phyloP scores from a whole-genome alignment of 30 jellyfish, hydroid and myxozoan species.

The Haliclystus octoradiatus region DNA sequence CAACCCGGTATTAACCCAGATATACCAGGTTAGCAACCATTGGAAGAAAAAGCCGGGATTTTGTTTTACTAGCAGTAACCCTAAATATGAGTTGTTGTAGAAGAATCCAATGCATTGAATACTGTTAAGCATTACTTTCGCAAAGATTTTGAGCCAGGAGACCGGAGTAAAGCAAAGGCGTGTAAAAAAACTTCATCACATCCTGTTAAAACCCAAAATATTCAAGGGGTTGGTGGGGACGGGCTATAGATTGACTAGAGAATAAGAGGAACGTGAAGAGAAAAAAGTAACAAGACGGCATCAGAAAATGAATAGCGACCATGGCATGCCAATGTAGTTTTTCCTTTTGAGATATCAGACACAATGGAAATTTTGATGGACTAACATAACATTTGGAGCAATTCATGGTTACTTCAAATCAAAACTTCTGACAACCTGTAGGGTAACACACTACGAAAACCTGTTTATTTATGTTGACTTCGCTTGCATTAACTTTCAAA shows the following conservation, averaged over 20 bases:
- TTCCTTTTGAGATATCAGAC: too few species aligned
- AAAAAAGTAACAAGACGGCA: neutral
- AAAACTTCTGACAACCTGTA: neutral
- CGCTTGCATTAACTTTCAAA: neutral
- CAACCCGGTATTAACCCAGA: too few species aligned
- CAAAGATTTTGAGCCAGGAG: neutral
- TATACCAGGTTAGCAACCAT: too few species aligned
- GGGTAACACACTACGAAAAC: neutral
- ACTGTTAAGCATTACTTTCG: neutral
- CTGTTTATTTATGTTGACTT: neutral
- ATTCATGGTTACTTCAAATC: neutral
- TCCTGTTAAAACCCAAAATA: too few species aligned
- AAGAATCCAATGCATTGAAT: neutral
- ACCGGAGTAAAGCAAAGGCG: neutral
- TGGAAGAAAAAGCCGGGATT: too few species aligned
- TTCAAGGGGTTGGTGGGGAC: slow-evolving; percentile 3
- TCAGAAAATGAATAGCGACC: neutral
- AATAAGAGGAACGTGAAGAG: neutral
- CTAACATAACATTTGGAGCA: neutral
- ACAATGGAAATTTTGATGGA: neutral
- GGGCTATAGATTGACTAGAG: neutral
- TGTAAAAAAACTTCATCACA: too few species aligned
- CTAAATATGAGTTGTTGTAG: too few species aligned
- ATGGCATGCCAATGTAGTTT: neutral
- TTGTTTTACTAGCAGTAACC: too few species aligned